Evolutionary conservation across 1,140 invertebrate species (phyloP).

Genomic region (Telenomus remus): DNA sequence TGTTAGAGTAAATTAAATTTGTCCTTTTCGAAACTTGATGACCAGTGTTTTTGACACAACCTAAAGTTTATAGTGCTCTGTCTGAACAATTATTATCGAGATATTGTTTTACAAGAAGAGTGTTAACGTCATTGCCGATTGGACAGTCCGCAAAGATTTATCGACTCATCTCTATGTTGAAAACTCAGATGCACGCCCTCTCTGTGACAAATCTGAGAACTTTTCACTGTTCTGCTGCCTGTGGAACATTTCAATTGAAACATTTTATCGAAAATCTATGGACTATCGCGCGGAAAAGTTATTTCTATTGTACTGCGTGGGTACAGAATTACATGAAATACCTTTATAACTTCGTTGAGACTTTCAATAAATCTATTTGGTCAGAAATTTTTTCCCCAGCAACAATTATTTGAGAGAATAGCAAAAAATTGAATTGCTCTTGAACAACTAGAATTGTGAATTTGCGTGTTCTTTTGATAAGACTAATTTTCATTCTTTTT

Average conservation of each 20-base stretch:
- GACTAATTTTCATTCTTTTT: neutral
- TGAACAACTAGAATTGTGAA: no score
- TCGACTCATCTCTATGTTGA: neutral
- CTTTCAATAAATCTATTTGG: neutral
- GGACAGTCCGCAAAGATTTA: neutral
- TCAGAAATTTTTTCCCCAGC: no score
- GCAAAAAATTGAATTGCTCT: no score
- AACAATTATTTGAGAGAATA: no score
- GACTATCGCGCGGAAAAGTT: neutral
- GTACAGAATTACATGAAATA: neutral
- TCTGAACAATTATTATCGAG: no score
- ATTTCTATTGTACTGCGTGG: neutral
- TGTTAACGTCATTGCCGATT: neutral
- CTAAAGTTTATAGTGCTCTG: no score
- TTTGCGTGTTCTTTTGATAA: neutral
- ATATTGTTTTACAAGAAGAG: no score
- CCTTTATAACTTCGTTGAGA: neutral
- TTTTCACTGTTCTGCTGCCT: neutral
- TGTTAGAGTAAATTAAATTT: no score
- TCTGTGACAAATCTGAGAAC: neutral
- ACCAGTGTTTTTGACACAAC: no score
- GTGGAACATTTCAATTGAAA: neutral
- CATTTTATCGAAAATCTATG: slow-evolving; percentile 1
- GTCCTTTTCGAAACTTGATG: no score
- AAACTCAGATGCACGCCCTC: neutral